phyloP scores from a whole-genome alignment of 2,797 vertebrate genomes.

The Macroramphosus scolopax region DNA sequence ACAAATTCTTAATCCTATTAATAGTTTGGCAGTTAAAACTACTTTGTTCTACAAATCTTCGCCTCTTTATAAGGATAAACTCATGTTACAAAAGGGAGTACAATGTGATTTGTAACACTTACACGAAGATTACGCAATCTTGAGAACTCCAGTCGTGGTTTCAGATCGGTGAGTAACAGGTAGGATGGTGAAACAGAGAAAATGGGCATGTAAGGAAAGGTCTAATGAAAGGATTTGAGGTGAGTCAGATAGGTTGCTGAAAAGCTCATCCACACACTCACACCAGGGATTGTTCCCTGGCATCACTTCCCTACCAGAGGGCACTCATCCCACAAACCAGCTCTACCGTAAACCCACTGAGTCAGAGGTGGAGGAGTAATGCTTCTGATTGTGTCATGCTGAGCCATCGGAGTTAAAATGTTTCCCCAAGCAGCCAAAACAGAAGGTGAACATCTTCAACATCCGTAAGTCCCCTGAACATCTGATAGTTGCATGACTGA shows the following conservation, averaged over 20 bases:
- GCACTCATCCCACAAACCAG: constrained; percentile 53
- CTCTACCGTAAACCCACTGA: constrained; percentile 32
- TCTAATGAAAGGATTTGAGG: constrained; percentile 51
- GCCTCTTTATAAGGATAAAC: constrained; percentile 20
- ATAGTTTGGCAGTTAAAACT: constrained; percentile 31
- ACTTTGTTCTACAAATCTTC: constrained; percentile 5
- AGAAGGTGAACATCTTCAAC: constrained; percentile 19
- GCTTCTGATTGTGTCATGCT: constrained; percentile 19
- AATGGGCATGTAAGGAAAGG: constrained; percentile 47
- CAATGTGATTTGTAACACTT: constrained; percentile 10
- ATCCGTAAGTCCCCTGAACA: constrained; percentile 14
- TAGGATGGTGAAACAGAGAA: constrained; percentile 35
- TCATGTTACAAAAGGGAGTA: constrained; percentile 6
- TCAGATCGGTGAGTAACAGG: constrained; percentile 54
- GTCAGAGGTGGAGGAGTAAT: constrained; percentile 37
- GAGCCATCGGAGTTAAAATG: constrained; percentile 14
- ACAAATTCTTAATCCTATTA: constrained; percentile 45
- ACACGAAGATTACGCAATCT: constrained; percentile 9
- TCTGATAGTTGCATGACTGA: constrained; percentile 33
- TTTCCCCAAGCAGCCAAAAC: constrained; percentile 11
- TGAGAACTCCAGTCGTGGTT: constrained; percentile 35
- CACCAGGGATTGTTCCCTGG: constrained; percentile 44
- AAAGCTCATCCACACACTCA: constrained; percentile 14
- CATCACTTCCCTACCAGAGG: constrained; percentile 55
- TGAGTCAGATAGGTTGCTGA: constrained; percentile 60